Conservation (phyloP, 2,113 vertebrate genomes). For the Lophius piscatorius region DNA sequence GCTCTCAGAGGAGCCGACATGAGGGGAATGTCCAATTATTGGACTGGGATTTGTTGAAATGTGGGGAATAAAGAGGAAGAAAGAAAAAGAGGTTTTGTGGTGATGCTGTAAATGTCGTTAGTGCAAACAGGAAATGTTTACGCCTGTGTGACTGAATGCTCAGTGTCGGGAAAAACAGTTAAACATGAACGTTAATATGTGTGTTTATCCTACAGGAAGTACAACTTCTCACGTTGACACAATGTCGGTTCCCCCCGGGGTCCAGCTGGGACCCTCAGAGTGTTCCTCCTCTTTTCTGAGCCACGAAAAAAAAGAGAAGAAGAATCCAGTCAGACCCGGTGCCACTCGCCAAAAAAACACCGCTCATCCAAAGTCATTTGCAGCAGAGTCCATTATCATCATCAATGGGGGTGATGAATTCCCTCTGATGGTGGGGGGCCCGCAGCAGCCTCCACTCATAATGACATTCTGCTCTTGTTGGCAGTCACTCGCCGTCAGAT, state of each 20-base stretch:
- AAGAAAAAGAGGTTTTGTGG: constrained; percentile 6
- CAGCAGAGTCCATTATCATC: constrained; percentile 89
- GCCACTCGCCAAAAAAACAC: constrained; percentile 79
- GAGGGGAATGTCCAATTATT: constrained; percentile 58
- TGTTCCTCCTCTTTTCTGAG: constrained; percentile 41
- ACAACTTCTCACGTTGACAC: constrained; percentile 12
- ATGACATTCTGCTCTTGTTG: constrained; percentile 94
- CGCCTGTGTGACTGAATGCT: neutral
- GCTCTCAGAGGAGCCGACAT: constrained; percentile 25
- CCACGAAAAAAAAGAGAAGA: constrained; percentile 40
- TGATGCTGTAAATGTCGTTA: constrained; percentile 37
- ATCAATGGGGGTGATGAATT: constrained; percentile 88
- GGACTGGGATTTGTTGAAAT: constrained; percentile 44
- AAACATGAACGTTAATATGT: neutral
- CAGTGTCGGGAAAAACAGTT: neutral
- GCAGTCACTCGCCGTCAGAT: constrained; percentile 79
- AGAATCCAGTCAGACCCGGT: constrained; percentile 65
- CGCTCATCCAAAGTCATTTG: constrained; percentile 89
- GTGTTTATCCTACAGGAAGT: neutral
- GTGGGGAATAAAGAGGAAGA: neutral
- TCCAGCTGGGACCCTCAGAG: constrained; percentile 32
- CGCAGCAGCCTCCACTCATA: constrained; percentile 84
- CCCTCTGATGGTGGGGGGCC: constrained; percentile 83
- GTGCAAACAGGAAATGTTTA: constrained; percentile 10
- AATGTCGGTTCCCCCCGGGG: neutral